Evolutionary conservation across 2,797 vertebrate species (phyloP).

Genomic region (Picus viridis): DNA sequence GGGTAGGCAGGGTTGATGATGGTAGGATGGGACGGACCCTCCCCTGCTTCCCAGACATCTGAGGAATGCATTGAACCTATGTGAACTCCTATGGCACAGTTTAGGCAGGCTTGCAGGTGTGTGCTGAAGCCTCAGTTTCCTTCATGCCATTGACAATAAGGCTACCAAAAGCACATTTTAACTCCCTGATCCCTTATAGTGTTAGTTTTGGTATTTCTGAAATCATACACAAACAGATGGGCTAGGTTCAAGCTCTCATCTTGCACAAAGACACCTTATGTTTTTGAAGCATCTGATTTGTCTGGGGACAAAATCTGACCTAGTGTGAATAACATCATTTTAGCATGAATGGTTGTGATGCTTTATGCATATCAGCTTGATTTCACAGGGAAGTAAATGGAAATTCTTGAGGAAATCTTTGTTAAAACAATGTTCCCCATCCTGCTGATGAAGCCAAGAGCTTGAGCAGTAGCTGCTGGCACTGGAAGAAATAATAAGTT

Average conservation of each 20-base stretch:
- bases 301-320: not conserved
- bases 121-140: not conserved
- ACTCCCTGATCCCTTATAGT: not conserved
- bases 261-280: not conserved
- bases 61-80: not conserved
- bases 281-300: not conserved
- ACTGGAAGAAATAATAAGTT: not conserved
- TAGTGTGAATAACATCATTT: fast-evolving
- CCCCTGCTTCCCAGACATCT: not conserved
- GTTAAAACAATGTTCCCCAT: not conserved
- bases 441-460: not conserved
- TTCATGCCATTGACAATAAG: not conserved
- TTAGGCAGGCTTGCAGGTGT: not conserved
- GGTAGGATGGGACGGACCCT: not conserved
- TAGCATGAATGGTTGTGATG: not conserved
- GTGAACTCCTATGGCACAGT: not conserved
- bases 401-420: not conserved
- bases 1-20: not conserved
- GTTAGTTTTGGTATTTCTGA: not conserved
- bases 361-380: not conserved
- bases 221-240: not conserved
- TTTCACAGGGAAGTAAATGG: not conserved
- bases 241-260: not conserved
- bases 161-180: not conserved
- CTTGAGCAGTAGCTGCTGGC: fast-evolving